Evolutionary conservation across 37 sponge, comb jelly and placozoan species (phyloP).

Genomic region (Diacarnus erythraeanus): DNA sequence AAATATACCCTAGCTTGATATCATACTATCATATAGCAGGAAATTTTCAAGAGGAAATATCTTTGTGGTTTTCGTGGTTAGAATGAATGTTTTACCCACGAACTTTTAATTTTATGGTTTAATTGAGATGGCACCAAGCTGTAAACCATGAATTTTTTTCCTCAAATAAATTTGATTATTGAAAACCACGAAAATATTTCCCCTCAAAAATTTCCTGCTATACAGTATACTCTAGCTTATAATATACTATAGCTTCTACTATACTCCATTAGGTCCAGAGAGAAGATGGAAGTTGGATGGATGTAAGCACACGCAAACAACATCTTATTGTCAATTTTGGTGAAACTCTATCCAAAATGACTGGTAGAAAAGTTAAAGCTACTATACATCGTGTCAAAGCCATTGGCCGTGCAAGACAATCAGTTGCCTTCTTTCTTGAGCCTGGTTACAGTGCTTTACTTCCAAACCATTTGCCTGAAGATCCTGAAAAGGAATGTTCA

Average conservation of each 20-base stretch:
- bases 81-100: too few relatives aligned
- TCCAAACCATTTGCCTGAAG: background rate
- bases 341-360: conserved; percentile 1
- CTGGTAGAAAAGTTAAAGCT: conserved; percentile 10
- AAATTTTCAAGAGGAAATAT: too few relatives aligned
- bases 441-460: background rate
- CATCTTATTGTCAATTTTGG: conserved; percentile 21
- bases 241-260: background rate
- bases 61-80: too few relatives aligned
- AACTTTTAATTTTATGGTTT: too few relatives aligned
- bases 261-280: background rate
- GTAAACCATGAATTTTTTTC: too few relatives aligned
- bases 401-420: conserved; percentile 16
- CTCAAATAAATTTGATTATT: too few relatives aligned
- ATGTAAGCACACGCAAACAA: background rate
- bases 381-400: conserved; percentile 19
- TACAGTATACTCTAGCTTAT: background rate
- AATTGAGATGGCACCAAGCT: too few relatives aligned
- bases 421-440: conserved; percentile 33
- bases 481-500: background rate
- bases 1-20: too few relatives aligned
- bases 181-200: too few relatives aligned
- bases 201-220: too few relatives aligned
- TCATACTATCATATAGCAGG: too few relatives aligned
- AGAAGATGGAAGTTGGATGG: conserved; percentile 12